phyloP scores from a whole-genome alignment of 2,797 vertebrate genomes.

The Hylomyscus alleni region DNA sequence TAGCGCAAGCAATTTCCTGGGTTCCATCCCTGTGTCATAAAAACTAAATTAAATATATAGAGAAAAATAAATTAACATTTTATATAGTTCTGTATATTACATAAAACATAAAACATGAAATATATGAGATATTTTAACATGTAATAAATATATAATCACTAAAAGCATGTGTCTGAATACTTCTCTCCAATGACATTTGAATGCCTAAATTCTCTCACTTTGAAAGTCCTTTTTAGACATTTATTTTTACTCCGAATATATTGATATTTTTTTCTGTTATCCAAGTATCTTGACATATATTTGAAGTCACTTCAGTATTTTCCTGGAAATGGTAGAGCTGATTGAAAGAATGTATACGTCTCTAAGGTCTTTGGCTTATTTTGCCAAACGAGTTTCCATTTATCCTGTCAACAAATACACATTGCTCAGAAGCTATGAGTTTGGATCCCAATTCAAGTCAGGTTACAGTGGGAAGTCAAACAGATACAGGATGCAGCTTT shows the following conservation, averaged over 20 bases:
- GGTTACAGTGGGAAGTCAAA: background rate
- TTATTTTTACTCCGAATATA: slow-evolving; percentile 13
- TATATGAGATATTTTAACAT: background rate
- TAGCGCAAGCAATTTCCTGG: background rate
- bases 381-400: slow-evolving; percentile 16
- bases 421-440: background rate
- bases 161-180: slow-evolving; percentile 1
- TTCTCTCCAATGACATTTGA: slow-evolving; percentile 21
- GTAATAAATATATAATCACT: background rate
- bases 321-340: background rate
- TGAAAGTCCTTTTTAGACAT: slow-evolving; percentile 24
- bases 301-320: slow-evolving; percentile 27
- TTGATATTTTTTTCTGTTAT: slow-evolving; percentile 1
- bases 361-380: slow-evolving; percentile 1
- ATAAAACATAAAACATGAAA: slow-evolving; percentile 38
- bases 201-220: background rate
- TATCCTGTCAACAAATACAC: background rate
- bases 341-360: slow-evolving; percentile 15
- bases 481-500: background rate
- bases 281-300: slow-evolving; percentile 3
- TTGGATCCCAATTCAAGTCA: background rate
- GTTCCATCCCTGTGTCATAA: background rate
- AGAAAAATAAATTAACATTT: slow-evolving; percentile 36
- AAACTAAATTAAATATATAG: background rate
- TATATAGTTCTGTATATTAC: background rate